These are phyloP conservation scores for Amphiduros pacificus DNA, from an alignment of 2,888 invertebrate genomes.

Conservation along the genomic window DNA sequence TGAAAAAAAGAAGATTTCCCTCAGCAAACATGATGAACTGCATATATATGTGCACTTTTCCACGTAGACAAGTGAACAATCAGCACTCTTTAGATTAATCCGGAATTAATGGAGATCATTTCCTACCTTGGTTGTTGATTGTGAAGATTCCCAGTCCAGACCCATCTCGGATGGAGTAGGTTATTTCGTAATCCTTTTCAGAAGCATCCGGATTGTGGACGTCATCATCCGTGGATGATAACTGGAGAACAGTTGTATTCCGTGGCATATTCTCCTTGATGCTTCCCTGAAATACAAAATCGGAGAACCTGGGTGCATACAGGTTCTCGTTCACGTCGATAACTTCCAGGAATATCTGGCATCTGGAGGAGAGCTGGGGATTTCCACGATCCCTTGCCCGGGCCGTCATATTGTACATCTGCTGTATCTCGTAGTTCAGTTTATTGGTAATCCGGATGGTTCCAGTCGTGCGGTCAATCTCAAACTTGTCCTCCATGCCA, in stretches of 20 bases:
- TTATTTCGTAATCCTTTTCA: conserved; percentile 78
- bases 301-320: conserved; percentile 79
- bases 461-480: conserved; percentile 82
- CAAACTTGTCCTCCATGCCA: conserved; percentile 68
- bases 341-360: conserved; percentile 75
- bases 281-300: conserved; percentile 74
- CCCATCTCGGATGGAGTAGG: conserved; percentile 85
- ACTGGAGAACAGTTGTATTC: conserved; percentile 76
- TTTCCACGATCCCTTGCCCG: conserved; percentile 81
- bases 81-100: not conserved
- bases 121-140: conserved; percentile 83
- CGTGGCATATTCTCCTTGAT: conserved; percentile 81
- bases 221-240: conserved; percentile 80
- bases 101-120: not conserved
- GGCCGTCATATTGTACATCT: conserved; percentile 84
- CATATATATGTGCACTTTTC: no score
- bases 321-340: conserved; percentile 94
- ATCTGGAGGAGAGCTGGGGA: conserved; percentile 75
- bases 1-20: no score
- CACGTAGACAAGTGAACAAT: no score
- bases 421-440: conserved; percentile 86
- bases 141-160: conserved; percentile 89
- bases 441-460: conserved; percentile 77
- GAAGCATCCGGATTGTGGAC: conserved; percentile 62
- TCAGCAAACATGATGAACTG: no score